Base-by-base conservation (phyloP, 2,113 vertebrate species). In the Oostethus manadensis region DNA sequence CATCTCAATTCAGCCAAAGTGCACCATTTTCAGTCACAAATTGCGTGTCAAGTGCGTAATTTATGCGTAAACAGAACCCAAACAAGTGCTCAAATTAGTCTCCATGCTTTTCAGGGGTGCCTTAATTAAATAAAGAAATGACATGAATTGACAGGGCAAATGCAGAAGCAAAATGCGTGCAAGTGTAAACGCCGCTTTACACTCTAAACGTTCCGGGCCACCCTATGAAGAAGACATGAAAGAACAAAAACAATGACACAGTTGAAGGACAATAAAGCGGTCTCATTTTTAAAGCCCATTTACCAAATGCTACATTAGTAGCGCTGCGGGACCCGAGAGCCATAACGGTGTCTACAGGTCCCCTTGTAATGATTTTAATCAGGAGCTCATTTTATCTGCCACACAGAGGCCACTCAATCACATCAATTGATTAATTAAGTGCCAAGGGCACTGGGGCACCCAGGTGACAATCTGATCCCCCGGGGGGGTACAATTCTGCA, bases 381-480 rank as follows among this genome's bases (percentile, higher is more conserved):
- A 80, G 74, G 56, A 81, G 66, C 82, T 86, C 78, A 78, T 85
- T 81, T 81, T 68, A 70, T 85, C 61, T 74, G 68, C 46, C 66
- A 62, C 77, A 80, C 72, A 74, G 51, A 66, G 68, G 51, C 69
- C 67, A 71, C 79, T 86, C 80, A 81, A 76, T 87, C 82, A 83
- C 74, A 73, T 71, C 74, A 69, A 84, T 79, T 83, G 79, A 87
- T 82, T 82, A 75, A 81, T 82, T 76, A 86, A 83, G 73, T 76
- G 62, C 69, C 79, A 76, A 82, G 80, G 76, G 70, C 59, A 11
- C 77, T 65, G 63, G 53, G 64, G 64, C 60, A 73, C 64, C 64
- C 56, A 50, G 66, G 75, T 67, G 78, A 79, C 77, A 70, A 65
- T 59, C 42, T 42, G 63, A 59, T 71, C 82, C 73, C 69, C 3